Conservation (phyloP, 2,797 vertebrate genomes). For the Trematomus bernacchii region DNA sequence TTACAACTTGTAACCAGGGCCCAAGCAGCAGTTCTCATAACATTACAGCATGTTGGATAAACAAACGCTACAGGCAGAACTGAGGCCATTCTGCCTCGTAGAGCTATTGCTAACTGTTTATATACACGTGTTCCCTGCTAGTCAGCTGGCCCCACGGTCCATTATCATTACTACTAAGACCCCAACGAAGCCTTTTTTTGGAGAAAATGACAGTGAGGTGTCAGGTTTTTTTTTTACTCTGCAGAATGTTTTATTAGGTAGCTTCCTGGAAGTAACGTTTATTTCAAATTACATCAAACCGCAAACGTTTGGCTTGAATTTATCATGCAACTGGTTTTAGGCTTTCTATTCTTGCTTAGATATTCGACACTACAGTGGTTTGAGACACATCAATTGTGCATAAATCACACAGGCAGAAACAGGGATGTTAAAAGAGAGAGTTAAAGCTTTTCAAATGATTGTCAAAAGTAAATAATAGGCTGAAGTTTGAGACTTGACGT, state of each 20-base stretch:
- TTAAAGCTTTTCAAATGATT: conserved; percentile 20
- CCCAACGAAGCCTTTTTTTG: conserved; percentile 55
- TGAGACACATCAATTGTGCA: conserved; percentile 9
- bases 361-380: conserved; percentile 28
- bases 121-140: conserved; percentile 60
- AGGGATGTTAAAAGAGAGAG: conserved; percentile 5
- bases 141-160: conserved; percentile 55
- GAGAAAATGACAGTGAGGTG: conserved; percentile 44
- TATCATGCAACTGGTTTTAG: background rate
- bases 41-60: conserved; percentile 82
- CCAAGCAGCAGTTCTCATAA: conserved; percentile 77
- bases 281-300: conserved; percentile 16
- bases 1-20: conserved; percentile 74
- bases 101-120: conserved; percentile 63
- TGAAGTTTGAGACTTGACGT: conserved; percentile 37
- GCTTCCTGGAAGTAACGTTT: conserved; percentile 30
- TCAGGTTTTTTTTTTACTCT: conserved; percentile 25
- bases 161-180: conserved; percentile 45
- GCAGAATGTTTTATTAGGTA: conserved; percentile 9
- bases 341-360: conserved; percentile 20
- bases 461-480: conserved; percentile 28
- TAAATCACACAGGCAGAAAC: conserved; percentile 14
- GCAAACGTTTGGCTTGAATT: conserved; percentile 18
- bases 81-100: conserved; percentile 46
- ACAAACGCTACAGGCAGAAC: conserved; percentile 73